Percentiles rank a stretch among this genome's conserved stretches.
phyloP scores from a whole-genome alignment of 2,113 vertebrate genomes.

The Platysternon megacephalum region DNA sequence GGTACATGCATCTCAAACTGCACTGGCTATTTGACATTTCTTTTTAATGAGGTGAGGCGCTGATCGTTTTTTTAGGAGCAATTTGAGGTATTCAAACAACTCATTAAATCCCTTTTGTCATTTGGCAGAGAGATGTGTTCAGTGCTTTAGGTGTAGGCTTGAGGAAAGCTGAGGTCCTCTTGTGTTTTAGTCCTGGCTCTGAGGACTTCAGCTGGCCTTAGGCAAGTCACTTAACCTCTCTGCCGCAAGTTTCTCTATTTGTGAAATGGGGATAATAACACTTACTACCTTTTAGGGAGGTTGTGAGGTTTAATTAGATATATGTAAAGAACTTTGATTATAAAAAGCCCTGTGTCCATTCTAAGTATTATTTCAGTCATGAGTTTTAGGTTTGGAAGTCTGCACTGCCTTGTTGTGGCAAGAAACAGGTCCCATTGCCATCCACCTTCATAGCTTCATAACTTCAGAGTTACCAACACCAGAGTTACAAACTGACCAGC shows the following conservation, averaged over 20 bases:
- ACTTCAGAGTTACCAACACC: no score
- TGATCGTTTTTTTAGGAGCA: not conserved
- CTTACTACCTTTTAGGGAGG: not conserved
- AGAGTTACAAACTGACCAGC: no score
- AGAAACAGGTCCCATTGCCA: not conserved
- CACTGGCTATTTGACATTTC: not conserved
- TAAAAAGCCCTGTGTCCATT: not conserved
- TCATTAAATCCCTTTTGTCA: not conserved
- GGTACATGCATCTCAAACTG: not conserved
- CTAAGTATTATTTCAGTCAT: not conserved
- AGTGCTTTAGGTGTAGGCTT: not conserved
- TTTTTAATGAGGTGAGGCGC: not conserved
- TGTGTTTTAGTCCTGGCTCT: not conserved
- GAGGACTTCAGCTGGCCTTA: not conserved
- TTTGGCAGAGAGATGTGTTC: not conserved
- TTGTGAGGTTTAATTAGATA: not conserved
- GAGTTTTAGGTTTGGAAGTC: conserved; percentile 1
- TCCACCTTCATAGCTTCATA: not conserved
- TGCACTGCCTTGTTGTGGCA: not conserved
- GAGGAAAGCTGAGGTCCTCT: not conserved
- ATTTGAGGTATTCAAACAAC: not conserved
- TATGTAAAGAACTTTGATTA: not conserved
- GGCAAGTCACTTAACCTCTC: not conserved
- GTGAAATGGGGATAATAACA: not conserved
- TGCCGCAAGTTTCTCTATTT: not conserved